Conservation (phyloP, 2,888 invertebrate species). For the Periphyllus acericola region DNA sequence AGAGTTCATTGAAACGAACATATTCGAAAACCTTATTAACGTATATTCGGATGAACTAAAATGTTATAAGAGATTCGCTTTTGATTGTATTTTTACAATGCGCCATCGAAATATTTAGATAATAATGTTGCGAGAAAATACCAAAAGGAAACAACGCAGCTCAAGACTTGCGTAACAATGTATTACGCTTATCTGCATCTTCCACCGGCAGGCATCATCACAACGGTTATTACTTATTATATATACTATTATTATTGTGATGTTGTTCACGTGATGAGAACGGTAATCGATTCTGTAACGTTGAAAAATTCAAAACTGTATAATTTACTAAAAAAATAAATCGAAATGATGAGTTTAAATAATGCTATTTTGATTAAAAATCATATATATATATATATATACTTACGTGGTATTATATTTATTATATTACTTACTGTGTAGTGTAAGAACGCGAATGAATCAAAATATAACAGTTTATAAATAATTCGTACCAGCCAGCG, state of each 20-base stretch:
- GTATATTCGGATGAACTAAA: background rate
- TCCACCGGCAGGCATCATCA: background rate
- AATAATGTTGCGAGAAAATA: background rate
- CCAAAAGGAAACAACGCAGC: background rate
- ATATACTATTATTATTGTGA: background rate
- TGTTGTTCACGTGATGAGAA: background rate
- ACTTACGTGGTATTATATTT: no score
- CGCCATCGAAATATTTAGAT: background rate
- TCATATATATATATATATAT: no score
- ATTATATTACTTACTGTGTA: no score
- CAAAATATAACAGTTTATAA: no score
- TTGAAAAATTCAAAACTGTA: background rate
- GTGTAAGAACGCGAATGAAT: no score
- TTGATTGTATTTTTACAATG: background rate
- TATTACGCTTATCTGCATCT: background rate
- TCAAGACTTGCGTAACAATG: background rate
- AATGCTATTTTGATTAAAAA: no score
- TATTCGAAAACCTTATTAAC: background rate
- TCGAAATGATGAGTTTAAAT: no score
- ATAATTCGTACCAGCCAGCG: no score
- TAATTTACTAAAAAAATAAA: no score
- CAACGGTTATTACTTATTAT: background rate
- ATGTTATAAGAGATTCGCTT: background rate
- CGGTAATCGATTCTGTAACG: background rate
- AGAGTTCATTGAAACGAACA: background rate